These are phyloP conservation scores for Dexiosoma caninum DNA, from an alignment of 2,888 invertebrate genomes.

Conservation along the genomic window DNA sequence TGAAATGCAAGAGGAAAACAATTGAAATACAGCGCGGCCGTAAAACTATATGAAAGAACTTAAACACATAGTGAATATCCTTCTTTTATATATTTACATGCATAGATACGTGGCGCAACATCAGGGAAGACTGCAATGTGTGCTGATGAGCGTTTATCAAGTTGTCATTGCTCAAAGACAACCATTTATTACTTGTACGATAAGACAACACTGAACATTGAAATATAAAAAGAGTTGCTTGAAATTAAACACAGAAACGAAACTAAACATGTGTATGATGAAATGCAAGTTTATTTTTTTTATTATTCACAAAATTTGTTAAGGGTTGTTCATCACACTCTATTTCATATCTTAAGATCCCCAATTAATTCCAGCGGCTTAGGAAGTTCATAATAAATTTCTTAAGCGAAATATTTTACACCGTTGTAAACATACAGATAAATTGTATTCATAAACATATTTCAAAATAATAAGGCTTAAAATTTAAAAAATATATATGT, in stretches of 20 bases:
- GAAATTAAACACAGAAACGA: background rate
- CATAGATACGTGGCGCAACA: slow-evolving; percentile 48
- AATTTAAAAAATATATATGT: background rate
- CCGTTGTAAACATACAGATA: slow-evolving; percentile 50
- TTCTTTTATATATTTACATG: no score
- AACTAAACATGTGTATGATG: slow-evolving; percentile 47
- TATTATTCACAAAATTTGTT: background rate
- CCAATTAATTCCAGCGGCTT: slow-evolving; percentile 53
- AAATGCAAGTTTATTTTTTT: background rate
- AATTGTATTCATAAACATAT: background rate
- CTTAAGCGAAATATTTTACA: slow-evolving; percentile 44
- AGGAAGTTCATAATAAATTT: slow-evolving; percentile 36
- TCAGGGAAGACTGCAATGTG: slow-evolving; percentile 66
- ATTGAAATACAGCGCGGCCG: slow-evolving; percentile 16
- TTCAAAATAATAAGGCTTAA: slow-evolving; percentile 13
- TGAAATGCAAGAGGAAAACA: slow-evolving; percentile 11
- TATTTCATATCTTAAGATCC: slow-evolving; percentile 44
- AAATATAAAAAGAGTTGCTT: background rate
- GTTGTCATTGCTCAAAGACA: slow-evolving; percentile 71
- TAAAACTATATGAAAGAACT: slow-evolving; percentile 24
- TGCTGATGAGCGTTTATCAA: slow-evolving; percentile 73
- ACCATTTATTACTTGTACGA: slow-evolving; percentile 56
- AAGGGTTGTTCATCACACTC: slow-evolving; percentile 37
- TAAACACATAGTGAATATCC: slow-evolving; percentile 33
- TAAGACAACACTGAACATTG: background rate